A percentile compares a stretch with the other conserved stretches of the same genome.
phyloP scores from a whole-genome alignment of 2,113 vertebrate genomes.

The Microtus ochrogaster region DNA sequence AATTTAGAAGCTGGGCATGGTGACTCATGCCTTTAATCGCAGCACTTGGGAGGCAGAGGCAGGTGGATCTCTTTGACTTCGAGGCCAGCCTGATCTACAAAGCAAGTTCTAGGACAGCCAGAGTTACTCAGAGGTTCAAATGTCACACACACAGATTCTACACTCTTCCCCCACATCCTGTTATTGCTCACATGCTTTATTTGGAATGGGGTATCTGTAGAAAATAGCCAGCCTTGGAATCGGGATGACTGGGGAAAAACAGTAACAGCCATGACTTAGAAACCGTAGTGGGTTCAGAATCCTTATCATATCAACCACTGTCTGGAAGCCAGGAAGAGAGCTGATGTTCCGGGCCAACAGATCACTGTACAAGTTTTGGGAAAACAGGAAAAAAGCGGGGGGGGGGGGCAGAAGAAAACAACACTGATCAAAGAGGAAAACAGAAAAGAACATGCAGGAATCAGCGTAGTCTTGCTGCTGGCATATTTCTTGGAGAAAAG shows the following conservation, averaged over 20 bases:
- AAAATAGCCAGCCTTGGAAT: neutral
- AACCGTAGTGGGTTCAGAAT: neutral
- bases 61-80: neutral
- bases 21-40: neutral
- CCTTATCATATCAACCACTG: neutral
- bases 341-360: neutral
- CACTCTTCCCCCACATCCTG: neutral
- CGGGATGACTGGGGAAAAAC: neutral
- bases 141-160: neutral
- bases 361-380: conserved; percentile 22
- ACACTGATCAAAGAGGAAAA: neutral
- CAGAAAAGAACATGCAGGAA: neutral
- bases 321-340: conserved; percentile 42
- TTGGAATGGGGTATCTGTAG: neutral
- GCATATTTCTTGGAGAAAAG: neutral
- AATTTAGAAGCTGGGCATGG: neutral
- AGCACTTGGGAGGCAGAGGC: neutral
- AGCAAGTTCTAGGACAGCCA: neutral
- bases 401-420: neutral
- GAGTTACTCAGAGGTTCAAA: neutral
- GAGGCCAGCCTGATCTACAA: neutral
- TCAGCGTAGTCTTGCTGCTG: neutral
- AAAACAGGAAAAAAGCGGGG: conserved; percentile 25
- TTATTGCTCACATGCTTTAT: neutral
- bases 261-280: conserved; percentile 21